Percentiles rank a stretch among this genome's conserved stretches.
These are phyloP conservation scores for Cryptotermes secundus DNA, from an alignment of 1,140 invertebrate species.

Conservation along the genomic window DNA sequence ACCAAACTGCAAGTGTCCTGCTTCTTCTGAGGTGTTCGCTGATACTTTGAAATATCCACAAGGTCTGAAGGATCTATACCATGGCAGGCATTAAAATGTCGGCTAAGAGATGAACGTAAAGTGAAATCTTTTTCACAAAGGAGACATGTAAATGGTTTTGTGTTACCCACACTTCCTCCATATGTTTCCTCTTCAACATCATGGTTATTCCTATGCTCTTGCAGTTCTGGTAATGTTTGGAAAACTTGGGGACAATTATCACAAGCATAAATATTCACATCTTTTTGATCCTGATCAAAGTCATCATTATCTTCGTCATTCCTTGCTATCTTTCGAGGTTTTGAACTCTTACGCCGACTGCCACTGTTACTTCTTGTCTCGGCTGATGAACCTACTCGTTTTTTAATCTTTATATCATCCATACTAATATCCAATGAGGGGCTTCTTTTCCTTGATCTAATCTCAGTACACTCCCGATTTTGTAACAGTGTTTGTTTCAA, in stretches of 20 bases:
- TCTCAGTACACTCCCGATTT: not conserved
- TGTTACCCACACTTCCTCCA: not conserved
- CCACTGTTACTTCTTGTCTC: conserved; percentile 5
- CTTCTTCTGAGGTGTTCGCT: not conserved
- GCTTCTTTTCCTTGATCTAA: not conserved
- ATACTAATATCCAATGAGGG: not conserved
- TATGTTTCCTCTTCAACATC: conserved; percentile 40
- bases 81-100: conserved; percentile 51
- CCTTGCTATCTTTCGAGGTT: conserved; percentile 42
- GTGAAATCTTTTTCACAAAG: conserved; percentile 51
- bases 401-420: not conserved
- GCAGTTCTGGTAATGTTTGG: conserved; percentile 44
- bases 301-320: conserved; percentile 29
- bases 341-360: conserved; percentile 41
- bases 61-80: conserved; percentile 47
- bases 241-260: conserved; percentile 48
- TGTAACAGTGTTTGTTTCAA: conserved; percentile 26
- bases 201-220: conserved; percentile 47
- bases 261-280: conserved; percentile 47
- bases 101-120: conserved; percentile 48
- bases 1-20: not conserved
- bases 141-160: conserved; percentile 49
- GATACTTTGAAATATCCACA: not conserved
- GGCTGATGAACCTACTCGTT: not conserved
- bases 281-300: not conserved